These are phyloP conservation scores for Hylomyscus alleni DNA, from an alignment of 2,797 vertebrate species.

Conservation along the genomic window DNA sequence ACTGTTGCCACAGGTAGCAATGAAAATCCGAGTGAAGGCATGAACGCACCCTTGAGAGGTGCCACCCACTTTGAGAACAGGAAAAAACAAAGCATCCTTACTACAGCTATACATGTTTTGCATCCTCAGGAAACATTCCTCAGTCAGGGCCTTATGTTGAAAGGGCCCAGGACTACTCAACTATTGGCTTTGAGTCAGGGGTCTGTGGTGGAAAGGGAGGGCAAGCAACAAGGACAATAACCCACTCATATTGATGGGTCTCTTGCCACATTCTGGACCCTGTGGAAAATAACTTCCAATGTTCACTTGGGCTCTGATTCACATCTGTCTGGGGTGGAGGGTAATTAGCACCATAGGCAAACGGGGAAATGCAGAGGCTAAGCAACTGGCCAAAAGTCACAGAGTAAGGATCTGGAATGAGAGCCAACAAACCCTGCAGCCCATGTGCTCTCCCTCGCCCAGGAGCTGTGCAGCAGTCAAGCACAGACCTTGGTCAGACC, in stretches of 20 bases:
- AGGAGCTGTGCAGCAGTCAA: not conserved
- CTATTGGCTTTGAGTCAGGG: not conserved
- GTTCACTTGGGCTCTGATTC: not conserved
- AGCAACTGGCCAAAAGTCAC: not conserved
- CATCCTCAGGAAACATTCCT: not conserved
- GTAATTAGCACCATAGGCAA: not conserved
- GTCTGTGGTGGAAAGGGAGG: not conserved
- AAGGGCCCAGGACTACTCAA: not conserved
- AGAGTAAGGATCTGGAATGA: not conserved
- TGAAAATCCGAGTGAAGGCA: constrained; percentile 69
- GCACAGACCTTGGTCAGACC: not conserved
- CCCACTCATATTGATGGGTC: not conserved
- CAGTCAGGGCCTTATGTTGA: not conserved
- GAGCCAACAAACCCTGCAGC: not conserved
- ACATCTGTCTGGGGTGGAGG: not conserved
- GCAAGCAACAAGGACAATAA: not conserved
- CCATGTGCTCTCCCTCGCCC: not conserved
- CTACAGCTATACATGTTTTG: not conserved
- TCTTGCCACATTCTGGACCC: not conserved
- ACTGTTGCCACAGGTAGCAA: not conserved
- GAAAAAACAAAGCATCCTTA: constrained; percentile 6
- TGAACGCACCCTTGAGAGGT: not conserved
- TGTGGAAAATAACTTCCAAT: not conserved
- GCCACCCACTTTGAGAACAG: constrained; percentile 32
- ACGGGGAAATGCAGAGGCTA: not conserved